A percentile compares a stretch with the other conserved stretches of the same genome.
These are phyloP conservation scores for Lutraria rhynchaena DNA, from an alignment of 1,140 invertebrate species.

Conservation along the genomic window DNA sequence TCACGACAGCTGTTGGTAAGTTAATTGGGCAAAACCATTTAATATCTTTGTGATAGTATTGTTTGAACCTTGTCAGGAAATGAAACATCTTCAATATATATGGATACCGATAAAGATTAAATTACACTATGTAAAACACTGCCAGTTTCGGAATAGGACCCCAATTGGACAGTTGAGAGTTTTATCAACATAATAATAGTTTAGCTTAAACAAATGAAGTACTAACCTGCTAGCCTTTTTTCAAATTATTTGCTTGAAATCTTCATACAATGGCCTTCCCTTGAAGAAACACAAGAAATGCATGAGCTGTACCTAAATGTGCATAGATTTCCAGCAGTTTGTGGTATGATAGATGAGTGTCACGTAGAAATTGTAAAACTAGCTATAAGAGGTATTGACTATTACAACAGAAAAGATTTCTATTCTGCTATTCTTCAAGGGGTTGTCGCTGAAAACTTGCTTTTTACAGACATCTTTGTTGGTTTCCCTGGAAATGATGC, in stretches of 20 bases:
- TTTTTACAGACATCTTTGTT: not conserved
- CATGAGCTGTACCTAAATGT: not conserved
- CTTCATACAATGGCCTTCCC: not conserved
- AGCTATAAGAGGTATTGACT: not conserved
- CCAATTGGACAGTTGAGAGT: too few relatives aligned
- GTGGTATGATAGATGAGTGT: constrained; percentile 4
- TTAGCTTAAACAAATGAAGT: too few relatives aligned
- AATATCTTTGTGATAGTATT: too few relatives aligned
- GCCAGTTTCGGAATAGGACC: too few relatives aligned
- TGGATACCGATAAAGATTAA: too few relatives aligned
- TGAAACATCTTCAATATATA: too few relatives aligned
- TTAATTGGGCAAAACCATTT: too few relatives aligned
- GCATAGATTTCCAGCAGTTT: not conserved
- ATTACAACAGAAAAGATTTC: constrained; percentile 21
- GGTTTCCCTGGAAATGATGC: constrained; percentile 15
- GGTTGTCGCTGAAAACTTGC: not conserved
- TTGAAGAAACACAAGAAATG: not conserved
- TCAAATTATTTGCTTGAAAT: not conserved
- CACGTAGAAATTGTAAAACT: not conserved
- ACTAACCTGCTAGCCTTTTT: not conserved
- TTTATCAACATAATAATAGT: too few relatives aligned
- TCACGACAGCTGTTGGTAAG: too few relatives aligned
- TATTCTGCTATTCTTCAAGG: not conserved
- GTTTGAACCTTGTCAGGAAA: too few relatives aligned
- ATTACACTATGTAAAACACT: too few relatives aligned